Evolutionary conservation across 2,113 vertebrate genomes (phyloP), one percentile per base, ranked within the genome.

Genomic region (Catharus fuscescens): DNA sequence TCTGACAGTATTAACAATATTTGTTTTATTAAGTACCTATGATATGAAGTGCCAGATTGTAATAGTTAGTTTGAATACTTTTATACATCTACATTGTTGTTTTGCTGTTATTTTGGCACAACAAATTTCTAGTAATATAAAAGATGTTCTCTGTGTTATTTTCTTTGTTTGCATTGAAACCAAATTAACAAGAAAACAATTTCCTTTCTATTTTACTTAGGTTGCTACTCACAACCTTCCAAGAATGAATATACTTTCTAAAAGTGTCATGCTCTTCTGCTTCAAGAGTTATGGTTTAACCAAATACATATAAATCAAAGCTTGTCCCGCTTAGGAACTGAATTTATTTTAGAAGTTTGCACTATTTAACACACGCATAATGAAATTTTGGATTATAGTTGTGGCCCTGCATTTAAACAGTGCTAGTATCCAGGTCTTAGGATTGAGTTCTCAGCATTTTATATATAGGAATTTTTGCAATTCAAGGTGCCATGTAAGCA

Each of bases 271-370:
- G 23, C 26, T 84, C 9, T 34, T 65, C 60, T 93, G 21, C 18
- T 90, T 95, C 92, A 78, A 86, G 66, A 88, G 4, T 56, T 86
- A 80, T 40, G 79, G 59, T 93, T 94, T 88, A 92, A 92, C 32
- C 10, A 87, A 95, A 94, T 57, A 74, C 5, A 32, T 80, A 67
- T 82, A 93, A 69, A 96, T 97, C 64, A 89, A 93, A 70, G 26
- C 13, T 66, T 64, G 52, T 31, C 7, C 18, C 47, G 2, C 2
- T 59, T 34, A 45, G 29, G 14, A 67, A 59, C 5, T 40, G 14
- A 80, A 20, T 24, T 6, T 53, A 0, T 66, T 80, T 54, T 54
- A 12, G 54, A 52, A 32, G 77, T 64, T 29, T 79, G 5, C 13
- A 42, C 3, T 56, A 5, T 40, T 34, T 77, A 60, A 65, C 5